Conservation (phyloP, 2,888 invertebrate species). For the Disparrhopalites patrizii region DNA sequence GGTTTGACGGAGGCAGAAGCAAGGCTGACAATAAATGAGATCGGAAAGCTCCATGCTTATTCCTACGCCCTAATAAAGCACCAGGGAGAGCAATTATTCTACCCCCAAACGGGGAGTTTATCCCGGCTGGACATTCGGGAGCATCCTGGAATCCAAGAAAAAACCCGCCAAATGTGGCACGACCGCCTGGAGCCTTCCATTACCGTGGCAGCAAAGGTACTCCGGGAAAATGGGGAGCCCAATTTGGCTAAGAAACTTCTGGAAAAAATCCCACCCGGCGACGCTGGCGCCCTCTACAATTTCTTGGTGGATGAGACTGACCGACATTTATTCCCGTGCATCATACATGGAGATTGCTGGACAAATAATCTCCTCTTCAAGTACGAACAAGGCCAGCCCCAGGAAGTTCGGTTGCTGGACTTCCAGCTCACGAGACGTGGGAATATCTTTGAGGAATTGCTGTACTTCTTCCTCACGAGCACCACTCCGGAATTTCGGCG, state of each 20-base stretch:
- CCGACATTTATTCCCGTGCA: neutral
- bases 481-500: slow-evolving; percentile 40
- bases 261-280: neutral
- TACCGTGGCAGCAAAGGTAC: neutral
- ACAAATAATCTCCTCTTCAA: slow-evolving; percentile 40
- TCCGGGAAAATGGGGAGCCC: neutral
- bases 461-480: slow-evolving; percentile 36
- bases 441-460: slow-evolving; percentile 38
- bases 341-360: slow-evolving; percentile 42
- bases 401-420: slow-evolving; percentile 35
- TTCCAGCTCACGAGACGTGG: slow-evolving; percentile 35
- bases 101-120: too few relatives aligned
- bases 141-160: neutral
- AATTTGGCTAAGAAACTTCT: neutral
- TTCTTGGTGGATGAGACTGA: neutral
- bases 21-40: neutral
- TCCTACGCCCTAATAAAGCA: slow-evolving; percentile 4
- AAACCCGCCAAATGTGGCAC: neutral
- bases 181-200: neutral
- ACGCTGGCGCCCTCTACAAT: neutral
- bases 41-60: slow-evolving; percentile 7
- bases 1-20: neutral
- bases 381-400: slow-evolving; percentile 27
- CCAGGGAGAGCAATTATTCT: slow-evolving; percentile 8
- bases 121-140: neutral